A percentile compares a stretch with the other conserved stretches of the same genome.
Evolutionary conservation across 2,888 invertebrate genomes (phyloP).

Genomic region (Pandemis cinnamomeana): DNA sequence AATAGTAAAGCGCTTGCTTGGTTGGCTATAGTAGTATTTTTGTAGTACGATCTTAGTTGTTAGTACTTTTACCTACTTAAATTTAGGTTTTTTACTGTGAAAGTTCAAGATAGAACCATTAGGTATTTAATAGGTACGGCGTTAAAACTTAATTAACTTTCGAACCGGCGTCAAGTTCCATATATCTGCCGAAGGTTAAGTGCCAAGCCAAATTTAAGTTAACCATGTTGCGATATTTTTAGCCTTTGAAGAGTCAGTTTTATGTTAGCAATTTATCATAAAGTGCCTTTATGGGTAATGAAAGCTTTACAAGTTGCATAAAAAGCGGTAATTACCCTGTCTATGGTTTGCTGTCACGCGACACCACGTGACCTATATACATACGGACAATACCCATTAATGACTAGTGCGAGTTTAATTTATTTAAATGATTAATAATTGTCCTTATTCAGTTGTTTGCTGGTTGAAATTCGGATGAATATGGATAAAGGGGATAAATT

Average conservation of each 20-base stretch:
- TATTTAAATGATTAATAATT: background rate
- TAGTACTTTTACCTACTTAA: background rate
- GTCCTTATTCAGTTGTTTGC: conserved; percentile 1
- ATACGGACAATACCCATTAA: conserved; percentile 24
- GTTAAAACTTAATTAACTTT: background rate
- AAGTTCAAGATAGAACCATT: background rate
- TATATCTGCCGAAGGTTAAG: conserved; percentile 8
- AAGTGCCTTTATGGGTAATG: conserved; percentile 34
- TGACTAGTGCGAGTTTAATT: background rate
- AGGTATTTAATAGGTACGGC: background rate
- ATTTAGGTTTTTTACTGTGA: background rate
- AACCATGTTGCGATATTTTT: conserved; percentile 22
- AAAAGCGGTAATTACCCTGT: conserved; percentile 32
- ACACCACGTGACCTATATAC: conserved; percentile 9
- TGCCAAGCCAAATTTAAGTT: background rate
- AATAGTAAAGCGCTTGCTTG: too few relatives aligned
- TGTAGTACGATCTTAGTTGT: background rate
- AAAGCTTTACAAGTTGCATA: conserved; percentile 40
- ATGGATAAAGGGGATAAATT: conserved; percentile 1
- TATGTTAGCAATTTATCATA: conserved; percentile 38
- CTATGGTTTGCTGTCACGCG: conserved; percentile 33
- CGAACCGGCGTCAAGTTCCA: background rate
- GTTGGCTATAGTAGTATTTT: too few relatives aligned
- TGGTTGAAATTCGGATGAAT: conserved; percentile 3
- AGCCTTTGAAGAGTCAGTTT: conserved; percentile 24